Evolutionary conservation across 1,140 invertebrate species (phyloP).

Genomic region (Brachionus manjavacas): DNA sequence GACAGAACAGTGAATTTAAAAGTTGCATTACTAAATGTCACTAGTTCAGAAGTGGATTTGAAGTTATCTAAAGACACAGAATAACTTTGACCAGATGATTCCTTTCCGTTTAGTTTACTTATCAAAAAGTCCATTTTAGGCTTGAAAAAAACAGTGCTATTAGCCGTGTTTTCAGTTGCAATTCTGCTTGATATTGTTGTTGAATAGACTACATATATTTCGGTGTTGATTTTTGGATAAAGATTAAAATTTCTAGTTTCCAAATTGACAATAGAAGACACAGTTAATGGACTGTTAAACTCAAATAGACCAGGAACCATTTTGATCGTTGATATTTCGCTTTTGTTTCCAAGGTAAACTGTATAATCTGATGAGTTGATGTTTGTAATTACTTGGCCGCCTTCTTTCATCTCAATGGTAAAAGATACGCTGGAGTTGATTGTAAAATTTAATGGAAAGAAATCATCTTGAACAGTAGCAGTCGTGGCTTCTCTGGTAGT

Average conservation of each 20-base stretch:
- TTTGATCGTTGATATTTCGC: neutral
- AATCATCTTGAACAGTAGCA: neutral
- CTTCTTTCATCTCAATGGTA: neutral
- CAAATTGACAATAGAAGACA: neutral
- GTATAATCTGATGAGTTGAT: neutral
- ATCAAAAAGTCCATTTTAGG: neutral
- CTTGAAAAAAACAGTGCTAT: neutral
- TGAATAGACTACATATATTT: neutral
- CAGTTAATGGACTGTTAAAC: neutral
- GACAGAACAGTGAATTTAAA: neutral
- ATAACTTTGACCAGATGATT: neutral
- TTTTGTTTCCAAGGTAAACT: neutral
- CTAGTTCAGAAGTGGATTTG: neutral
- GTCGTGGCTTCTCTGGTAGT: neutral
- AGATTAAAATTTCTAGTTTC: neutral
- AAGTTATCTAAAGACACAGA: neutral
- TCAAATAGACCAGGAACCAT: neutral
- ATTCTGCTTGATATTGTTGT: neutral
- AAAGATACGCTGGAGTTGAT: neutral
- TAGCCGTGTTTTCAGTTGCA: neutral
- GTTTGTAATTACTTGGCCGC: neutral
- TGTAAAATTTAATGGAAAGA: neutral
- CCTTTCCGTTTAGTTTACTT: neutral
- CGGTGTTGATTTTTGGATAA: neutral
- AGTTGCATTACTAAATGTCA: neutral